These are phyloP conservation scores for Benitochromis conjunctus DNA, from an alignment of 2,113 vertebrate genomes.

Conservation along the genomic window DNA sequence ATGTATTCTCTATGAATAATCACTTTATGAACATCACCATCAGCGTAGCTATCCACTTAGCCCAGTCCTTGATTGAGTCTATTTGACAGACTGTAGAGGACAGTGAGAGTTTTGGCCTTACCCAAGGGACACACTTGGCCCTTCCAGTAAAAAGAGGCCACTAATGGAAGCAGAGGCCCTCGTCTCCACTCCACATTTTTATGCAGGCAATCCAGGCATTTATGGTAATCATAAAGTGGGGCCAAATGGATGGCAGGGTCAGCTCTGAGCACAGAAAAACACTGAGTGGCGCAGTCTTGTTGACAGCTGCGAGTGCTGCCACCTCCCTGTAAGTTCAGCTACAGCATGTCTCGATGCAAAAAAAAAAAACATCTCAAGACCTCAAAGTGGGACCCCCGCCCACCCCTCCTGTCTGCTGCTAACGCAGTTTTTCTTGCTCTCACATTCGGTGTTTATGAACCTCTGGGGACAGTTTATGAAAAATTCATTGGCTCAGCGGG, in stretches of 20 bases:
- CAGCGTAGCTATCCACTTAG: slow-evolving; percentile 42
- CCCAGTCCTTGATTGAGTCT: slow-evolving; percentile 54
- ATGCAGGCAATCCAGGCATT: slow-evolving; percentile 84
- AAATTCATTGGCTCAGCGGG: slow-evolving; percentile 81
- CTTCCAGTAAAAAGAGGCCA: slow-evolving; percentile 82
- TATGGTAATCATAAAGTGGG: slow-evolving; percentile 80
- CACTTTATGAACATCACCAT: slow-evolving; percentile 34
- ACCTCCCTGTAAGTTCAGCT: slow-evolving; percentile 66
- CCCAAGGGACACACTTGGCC: slow-evolving; percentile 85
- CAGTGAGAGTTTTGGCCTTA: slow-evolving; percentile 45
- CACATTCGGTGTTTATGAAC: slow-evolving; percentile 77
- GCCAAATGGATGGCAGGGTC: slow-evolving; percentile 80
- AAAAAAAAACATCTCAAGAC: slow-evolving; percentile 60
- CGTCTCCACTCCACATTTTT: slow-evolving; percentile 76
- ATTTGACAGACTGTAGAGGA: slow-evolving; percentile 49
- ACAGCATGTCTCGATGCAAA: slow-evolving; percentile 68
- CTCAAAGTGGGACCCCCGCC: neutral
- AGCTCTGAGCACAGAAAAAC: slow-evolving; percentile 68
- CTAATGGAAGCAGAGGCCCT: slow-evolving; percentile 85
- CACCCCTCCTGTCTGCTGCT: slow-evolving; percentile 3
- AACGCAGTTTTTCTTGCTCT: neutral
- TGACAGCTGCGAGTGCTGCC: slow-evolving; percentile 76
- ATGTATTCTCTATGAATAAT: slow-evolving; percentile 34
- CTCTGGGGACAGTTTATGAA: slow-evolving; percentile 84
- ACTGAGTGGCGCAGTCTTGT: slow-evolving; percentile 49